Conservation (phyloP, 2,888 invertebrate genomes). For the Phyllotreta cruciferae region DNA sequence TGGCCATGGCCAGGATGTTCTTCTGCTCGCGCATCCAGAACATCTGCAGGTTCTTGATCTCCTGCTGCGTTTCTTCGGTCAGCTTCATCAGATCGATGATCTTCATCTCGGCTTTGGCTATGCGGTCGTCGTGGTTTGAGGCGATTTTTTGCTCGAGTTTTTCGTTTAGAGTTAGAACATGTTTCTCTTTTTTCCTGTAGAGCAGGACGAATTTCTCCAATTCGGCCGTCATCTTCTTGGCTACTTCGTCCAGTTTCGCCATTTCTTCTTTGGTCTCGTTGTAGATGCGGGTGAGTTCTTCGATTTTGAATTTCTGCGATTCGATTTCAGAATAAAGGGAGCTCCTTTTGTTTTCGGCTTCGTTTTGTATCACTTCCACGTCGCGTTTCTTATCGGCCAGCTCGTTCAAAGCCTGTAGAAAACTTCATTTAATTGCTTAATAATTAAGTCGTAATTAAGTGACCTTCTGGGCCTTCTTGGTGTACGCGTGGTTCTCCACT, state of each 20-base stretch:
- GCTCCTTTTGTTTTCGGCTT: slow-evolving; percentile 67
- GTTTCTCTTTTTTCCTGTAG: slow-evolving; percentile 62
- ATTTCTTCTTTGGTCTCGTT: slow-evolving; percentile 57
- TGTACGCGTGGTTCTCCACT: slow-evolving; percentile 39
- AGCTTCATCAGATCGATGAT: slow-evolving; percentile 71
- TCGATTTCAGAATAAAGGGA: slow-evolving; percentile 67
- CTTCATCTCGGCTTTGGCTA: slow-evolving; percentile 67
- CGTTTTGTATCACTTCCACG: slow-evolving; percentile 48
- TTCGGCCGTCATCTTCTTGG: slow-evolving; percentile 59
- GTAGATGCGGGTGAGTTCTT: slow-evolving; percentile 52
- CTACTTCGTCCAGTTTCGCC: slow-evolving; percentile 58
- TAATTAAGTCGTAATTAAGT: neutral
- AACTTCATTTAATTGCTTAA: neutral
- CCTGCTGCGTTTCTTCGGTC: slow-evolving; percentile 67
- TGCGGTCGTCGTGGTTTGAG: slow-evolving; percentile 60
- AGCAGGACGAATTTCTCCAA: slow-evolving; percentile 60
- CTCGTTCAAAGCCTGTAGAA: slow-evolving; percentile 20
- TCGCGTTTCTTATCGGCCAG: slow-evolving; percentile 59
- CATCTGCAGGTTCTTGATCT: slow-evolving; percentile 71
- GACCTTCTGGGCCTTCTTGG: slow-evolving; percentile 36
- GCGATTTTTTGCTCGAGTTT: slow-evolving; percentile 63
- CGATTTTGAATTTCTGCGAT: slow-evolving; percentile 56
- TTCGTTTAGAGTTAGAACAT: slow-evolving; percentile 62
- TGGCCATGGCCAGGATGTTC: slow-evolving; percentile 72
- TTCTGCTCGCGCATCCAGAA: slow-evolving; percentile 81